Evolutionary conservation across 2,797 vertebrate genomes (phyloP).

Genomic region (Silurus aristotelis): DNA sequence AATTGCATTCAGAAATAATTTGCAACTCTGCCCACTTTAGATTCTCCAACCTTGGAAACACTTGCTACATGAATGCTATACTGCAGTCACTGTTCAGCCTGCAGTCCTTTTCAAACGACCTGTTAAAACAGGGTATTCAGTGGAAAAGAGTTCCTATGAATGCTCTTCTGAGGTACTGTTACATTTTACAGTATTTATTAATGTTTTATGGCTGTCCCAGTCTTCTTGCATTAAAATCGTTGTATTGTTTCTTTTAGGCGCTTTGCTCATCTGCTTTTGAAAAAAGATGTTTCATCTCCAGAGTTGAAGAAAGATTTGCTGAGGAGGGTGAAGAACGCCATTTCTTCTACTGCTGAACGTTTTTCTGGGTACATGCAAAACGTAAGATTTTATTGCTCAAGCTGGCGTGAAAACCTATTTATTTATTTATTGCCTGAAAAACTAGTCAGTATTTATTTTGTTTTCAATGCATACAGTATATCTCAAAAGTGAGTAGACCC

Average conservation of each 20-base stretch:
- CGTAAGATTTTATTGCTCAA: slow-evolving; percentile 72
- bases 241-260: slow-evolving; percentile 72
- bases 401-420: too few species aligned
- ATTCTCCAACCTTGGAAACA: slow-evolving; percentile 98
- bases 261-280: slow-evolving; percentile 92
- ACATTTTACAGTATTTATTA: background rate
- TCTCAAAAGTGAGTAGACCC: too few species aligned
- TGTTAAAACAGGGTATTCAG: slow-evolving; percentile 92
- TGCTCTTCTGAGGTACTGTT: slow-evolving; percentile 87
- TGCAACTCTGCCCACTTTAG: slow-evolving; percentile 64
- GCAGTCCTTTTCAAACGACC: slow-evolving; percentile 93
- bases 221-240: background rate
- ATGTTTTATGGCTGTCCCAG: background rate
- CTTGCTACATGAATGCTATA: slow-evolving; percentile 99
- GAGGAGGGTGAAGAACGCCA: slow-evolving; percentile 95
- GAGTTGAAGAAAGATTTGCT: slow-evolving; percentile 95
- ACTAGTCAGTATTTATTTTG: too few species aligned
- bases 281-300: slow-evolving; percentile 92
- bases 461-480: too few species aligned
- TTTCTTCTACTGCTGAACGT: slow-evolving; percentile 95
- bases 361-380: slow-evolving; percentile 99
- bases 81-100: slow-evolving; percentile 97
- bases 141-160: slow-evolving; percentile 95
- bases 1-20: background rate
- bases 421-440: background rate